phyloP scores from a whole-genome alignment of 2,797 vertebrate genomes.

The Silurus aristotelis region DNA sequence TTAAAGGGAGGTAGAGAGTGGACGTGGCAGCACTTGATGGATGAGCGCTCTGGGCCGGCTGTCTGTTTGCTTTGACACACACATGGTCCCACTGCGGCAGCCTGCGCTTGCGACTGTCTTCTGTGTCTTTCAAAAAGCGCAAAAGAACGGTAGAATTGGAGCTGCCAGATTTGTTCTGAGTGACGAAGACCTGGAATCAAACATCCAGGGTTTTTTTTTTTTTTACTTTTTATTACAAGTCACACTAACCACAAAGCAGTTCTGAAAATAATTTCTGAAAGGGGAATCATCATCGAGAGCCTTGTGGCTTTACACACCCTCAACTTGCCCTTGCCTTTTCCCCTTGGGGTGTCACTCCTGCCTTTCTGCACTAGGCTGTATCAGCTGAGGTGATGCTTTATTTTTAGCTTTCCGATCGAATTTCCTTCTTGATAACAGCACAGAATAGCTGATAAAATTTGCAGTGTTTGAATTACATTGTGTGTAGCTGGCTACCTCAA shows the following conservation, averaged over 20 bases:
- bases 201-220: conserved; percentile 16
- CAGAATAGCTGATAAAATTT: neutral
- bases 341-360: neutral
- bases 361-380: neutral
- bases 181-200: conserved; percentile 20
- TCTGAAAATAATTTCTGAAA: conserved; percentile 18
- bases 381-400: neutral
- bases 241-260: neutral
- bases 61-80: conserved; percentile 58
- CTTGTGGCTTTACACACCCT: conserved; percentile 10
- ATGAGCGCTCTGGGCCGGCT: conserved; percentile 61
- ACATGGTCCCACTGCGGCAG: conserved; percentile 40
- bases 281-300: neutral
- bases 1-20: conserved; percentile 53
- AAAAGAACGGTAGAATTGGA: conserved; percentile 48
- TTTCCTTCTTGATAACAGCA: conserved; percentile 15
- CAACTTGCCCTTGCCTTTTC: conserved; percentile 3
- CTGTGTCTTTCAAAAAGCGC: conserved; percentile 47
- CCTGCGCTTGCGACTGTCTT: conserved; percentile 36
- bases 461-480: neutral
- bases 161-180: conserved; percentile 24
- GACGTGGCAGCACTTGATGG: conserved; percentile 63
- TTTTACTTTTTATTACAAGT: neutral
- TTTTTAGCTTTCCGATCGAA: neutral
- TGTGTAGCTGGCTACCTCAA: neutral